Evolutionary conservation across 2,797 vertebrate species (phyloP).

Genomic region (Aulostomus chinensis): DNA sequence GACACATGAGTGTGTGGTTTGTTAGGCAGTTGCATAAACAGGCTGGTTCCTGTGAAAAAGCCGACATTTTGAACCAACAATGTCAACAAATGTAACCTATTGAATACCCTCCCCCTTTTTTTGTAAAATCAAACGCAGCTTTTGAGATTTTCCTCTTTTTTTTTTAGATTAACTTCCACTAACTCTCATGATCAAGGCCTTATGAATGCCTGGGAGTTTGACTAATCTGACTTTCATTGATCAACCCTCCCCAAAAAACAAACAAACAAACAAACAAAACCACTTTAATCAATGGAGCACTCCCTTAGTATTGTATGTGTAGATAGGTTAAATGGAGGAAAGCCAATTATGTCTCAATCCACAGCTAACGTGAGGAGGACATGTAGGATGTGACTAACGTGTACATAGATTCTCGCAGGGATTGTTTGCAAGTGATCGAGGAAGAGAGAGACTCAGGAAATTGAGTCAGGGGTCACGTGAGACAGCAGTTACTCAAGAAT

Average conservation of each 20-base stretch:
- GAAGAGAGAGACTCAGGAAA: too few relatives aligned
- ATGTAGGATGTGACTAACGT: constrained; percentile 43
- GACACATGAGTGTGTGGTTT: too few relatives aligned
- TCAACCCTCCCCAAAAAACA: constrained; percentile 38
- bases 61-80: constrained; percentile 72
- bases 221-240: constrained; percentile 69
- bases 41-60: constrained; percentile 88
- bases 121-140: constrained; percentile 70
- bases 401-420: constrained; percentile 55
- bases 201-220: constrained; percentile 75
- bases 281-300: constrained; percentile 74
- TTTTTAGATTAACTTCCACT: constrained; percentile 74
- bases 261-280: too few relatives aligned
- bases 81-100: constrained; percentile 36
- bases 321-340: constrained; percentile 73
- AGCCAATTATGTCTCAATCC: constrained; percentile 69
- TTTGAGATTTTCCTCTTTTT: constrained; percentile 56
- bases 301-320: constrained; percentile 78
- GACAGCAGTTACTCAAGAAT: too few relatives aligned
- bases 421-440: too few relatives aligned
- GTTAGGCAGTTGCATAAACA: constrained; percentile 76
- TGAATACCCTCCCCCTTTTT: constrained; percentile 56
- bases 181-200: constrained; percentile 83
- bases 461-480: too few relatives aligned
- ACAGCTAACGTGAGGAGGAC: constrained; percentile 47